phyloP scores from a whole-genome alignment of 2,113 vertebrate species.

The Stigmatopora nigra region DNA sequence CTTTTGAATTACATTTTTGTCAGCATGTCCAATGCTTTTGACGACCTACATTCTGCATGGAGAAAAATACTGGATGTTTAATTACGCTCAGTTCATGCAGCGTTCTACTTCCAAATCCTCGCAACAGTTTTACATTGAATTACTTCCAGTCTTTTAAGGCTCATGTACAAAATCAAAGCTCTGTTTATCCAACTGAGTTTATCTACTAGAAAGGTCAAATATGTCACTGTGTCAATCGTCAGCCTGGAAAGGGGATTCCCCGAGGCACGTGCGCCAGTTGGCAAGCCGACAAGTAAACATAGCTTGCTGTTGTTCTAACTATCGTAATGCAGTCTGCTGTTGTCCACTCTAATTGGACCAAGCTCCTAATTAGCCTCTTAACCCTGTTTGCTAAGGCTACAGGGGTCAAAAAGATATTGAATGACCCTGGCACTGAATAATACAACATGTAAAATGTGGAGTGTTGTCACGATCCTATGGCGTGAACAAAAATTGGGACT shows the following conservation, averaged over 20 bases:
- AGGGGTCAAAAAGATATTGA: slow-evolving; percentile 35
- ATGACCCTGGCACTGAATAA: background rate
- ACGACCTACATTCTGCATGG: slow-evolving; percentile 44
- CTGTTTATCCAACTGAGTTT: slow-evolving; percentile 1
- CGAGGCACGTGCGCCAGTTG: slow-evolving; percentile 9
- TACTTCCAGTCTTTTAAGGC: background rate
- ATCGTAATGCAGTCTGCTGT: slow-evolving; percentile 26
- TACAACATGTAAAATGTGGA: background rate
- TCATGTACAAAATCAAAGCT: slow-evolving; percentile 6
- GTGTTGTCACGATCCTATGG: too few relatives aligned
- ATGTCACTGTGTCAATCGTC: slow-evolving; percentile 37
- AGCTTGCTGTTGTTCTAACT: slow-evolving; percentile 16
- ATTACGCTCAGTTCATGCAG: slow-evolving; percentile 1
- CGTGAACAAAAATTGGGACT: too few relatives aligned
- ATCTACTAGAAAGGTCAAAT: slow-evolving; percentile 10
- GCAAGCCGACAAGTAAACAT: slow-evolving; percentile 27
- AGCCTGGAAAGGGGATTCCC: slow-evolving; percentile 26
- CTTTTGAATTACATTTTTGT: slow-evolving; percentile 35
- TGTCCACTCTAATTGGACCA: slow-evolving; percentile 47
- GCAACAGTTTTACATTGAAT: background rate
- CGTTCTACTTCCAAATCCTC: too few relatives aligned
- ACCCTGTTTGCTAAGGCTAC: slow-evolving; percentile 43
- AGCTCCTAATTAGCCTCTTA: slow-evolving; percentile 47
- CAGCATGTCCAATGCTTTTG: slow-evolving; percentile 37
- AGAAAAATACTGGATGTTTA: slow-evolving; percentile 20